Evolutionary conservation across 2,888 invertebrate genomes (phyloP), one percentile per base, ranked within the genome.

Genomic region (Ischnura elegans): DNA sequence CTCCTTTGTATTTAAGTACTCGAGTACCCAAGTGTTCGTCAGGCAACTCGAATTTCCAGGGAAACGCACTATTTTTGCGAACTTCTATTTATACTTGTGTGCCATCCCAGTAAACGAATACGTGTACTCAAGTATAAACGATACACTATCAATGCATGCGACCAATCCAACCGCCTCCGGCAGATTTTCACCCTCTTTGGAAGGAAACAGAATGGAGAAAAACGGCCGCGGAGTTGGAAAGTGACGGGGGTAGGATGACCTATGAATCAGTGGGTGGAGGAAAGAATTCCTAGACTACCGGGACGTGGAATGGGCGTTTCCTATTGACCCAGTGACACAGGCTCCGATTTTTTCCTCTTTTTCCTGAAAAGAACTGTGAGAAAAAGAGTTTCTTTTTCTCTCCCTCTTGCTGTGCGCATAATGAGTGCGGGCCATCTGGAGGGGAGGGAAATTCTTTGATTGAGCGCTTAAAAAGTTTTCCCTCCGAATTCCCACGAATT

Each of bases 291-390:
- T 3, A 10, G 43, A 21, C 3, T 16, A n/a, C n/a, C n/a, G n/a
- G 51, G 36, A n/a, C 19, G 42, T 55, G 42, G 36, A 42, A 19
- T 51, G 51, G 51, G 45, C 86, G 86, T 86, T 86, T 86, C 86
- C 86, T 36, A 86, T 55, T 87, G 87, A 87, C 87, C 87, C 87
- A 87, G 87, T 87, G 87, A 87, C 87, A 87, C 51, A 29, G 8
- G 29, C 6, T 42, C 42, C 21, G 55, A 13, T 13, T 76, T 36
- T 76, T 76, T 76, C 36, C 25, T 36, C 13, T 29, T 36, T 25
- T 76, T 3, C 10, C 10, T 29, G 5, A 76, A 76, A 42, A 87
- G 86, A 21, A 21, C 45, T n/a, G 86, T 86, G 86, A 86, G 86
- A 86, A 86, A 86, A 86, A 45, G 86, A n/a, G 86, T 86, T 46